Evolutionary conservation across 2,797 vertebrate genomes (phyloP), one percentile per base, ranked within the genome.

Genomic region (Paguma larvata): DNA sequence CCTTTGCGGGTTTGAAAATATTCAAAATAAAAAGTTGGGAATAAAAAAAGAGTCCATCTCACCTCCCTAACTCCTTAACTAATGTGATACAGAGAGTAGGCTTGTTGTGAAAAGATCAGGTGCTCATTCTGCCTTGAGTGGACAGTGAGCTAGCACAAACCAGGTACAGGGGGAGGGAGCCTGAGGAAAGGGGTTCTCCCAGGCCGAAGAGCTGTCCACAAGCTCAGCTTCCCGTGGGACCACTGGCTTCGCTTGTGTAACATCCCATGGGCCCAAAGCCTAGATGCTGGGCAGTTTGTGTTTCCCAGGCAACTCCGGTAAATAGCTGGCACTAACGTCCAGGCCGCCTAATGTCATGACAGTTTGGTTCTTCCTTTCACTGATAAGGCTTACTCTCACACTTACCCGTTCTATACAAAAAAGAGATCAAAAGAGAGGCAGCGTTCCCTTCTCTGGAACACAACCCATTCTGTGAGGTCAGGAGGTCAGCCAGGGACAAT

Each of bases 291-390:
- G 16, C 48, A 89, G 90, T n/a, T 82, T 72, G 25, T 41, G 6
- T 94, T 97, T 97, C 93, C 65, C 78, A 95, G 85, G 82, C 75
- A 94, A 83, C 83, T 79, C 77, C 82, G 70, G 80, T 84, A 87
- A 97, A 93, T 10, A 93, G 72, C 75, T 90, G 38, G n/a, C n/a
- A 90, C 78, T 32, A 72, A 93, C 90, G 82, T 94, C 82, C 78
- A 94, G 84, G 82, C 41, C 88, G 53, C 48, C 77, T 72, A 38
- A 34, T 96, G 65, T 46, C 94, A 95, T 95, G 72, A 90, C 27
- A 78, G 70, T 51, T 41, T 87, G 75, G 79, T 68, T 97, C 72
- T 90, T 89, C 77, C 87, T 82, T 89, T 92, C 27, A 77, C 67
- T 83, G 85, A 88, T 91, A 82, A 96, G 87, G 34, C 48, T 77